A percentile compares a stretch with the other conserved stretches of the same genome.
Conservation (phyloP, 2,797 vertebrate genomes). For the Australoheros facetus region DNA sequence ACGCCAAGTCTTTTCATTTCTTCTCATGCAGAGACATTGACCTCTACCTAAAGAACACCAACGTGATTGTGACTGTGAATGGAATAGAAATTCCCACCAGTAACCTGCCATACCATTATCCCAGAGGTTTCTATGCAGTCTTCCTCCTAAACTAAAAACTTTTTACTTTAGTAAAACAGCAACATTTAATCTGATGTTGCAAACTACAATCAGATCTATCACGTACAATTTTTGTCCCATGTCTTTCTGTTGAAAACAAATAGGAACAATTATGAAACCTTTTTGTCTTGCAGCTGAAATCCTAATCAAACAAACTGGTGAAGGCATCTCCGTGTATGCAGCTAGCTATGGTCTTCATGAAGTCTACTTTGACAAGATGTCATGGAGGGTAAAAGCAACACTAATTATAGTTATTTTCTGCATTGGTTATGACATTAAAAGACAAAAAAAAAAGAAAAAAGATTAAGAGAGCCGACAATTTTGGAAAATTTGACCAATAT, state of each 20-base stretch:
- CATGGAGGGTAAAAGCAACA: constrained; percentile 67
- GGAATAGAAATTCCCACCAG: constrained; percentile 66
- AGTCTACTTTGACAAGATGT: constrained; percentile 75
- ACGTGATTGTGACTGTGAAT: constrained; percentile 79
- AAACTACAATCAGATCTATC: background rate
- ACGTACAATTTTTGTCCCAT: background rate
- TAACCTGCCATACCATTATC: constrained; percentile 75
- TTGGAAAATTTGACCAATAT: background rate
- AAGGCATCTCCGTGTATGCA: constrained; percentile 75
- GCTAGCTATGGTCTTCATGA: constrained; percentile 78
- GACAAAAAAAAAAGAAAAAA: background rate
- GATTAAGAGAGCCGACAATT: background rate
- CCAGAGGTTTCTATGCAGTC: constrained; percentile 52
- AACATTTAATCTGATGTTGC: background rate
- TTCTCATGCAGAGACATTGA: constrained; percentile 77
- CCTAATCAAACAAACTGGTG: constrained; percentile 62
- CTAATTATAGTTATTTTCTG: background rate
- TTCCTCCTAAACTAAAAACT: background rate
- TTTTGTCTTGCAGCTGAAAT: constrained; percentile 62
- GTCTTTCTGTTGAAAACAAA: background rate
- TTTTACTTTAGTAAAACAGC: background rate
- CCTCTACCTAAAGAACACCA: constrained; percentile 67
- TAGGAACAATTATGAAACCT: background rate
- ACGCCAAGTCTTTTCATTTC: background rate
- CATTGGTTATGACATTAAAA: background rate